phyloP scores from a whole-genome alignment of 2,888 invertebrate species.

The Himalopsyche kuldschensis region DNA sequence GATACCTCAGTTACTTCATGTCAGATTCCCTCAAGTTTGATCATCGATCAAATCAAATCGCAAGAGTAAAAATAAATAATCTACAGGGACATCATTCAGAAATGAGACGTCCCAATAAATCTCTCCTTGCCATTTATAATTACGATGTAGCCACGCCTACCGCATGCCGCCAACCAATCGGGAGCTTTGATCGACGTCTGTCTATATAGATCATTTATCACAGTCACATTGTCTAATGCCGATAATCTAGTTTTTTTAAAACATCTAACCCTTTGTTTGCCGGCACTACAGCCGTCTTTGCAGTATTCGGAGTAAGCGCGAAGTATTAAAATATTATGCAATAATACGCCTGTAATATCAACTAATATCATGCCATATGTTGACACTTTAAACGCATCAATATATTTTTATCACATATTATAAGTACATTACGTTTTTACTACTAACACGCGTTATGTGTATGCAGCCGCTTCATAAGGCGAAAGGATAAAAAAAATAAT shows the following conservation, averaged over 20 bases:
- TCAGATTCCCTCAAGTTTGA: neutral
- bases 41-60: neutral
- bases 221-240: slow-evolving; percentile 11
- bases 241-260: slow-evolving; percentile 3
- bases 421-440: too few relatives aligned
- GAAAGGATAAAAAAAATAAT: too few relatives aligned
- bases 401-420: too few relatives aligned
- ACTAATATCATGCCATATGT: too few relatives aligned
- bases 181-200: neutral
- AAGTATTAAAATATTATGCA: too few relatives aligned
- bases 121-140: slow-evolving; percentile 15
- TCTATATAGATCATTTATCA: slow-evolving; percentile 27
- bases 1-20: neutral
- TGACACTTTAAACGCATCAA: too few relatives aligned
- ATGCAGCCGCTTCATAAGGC: too few relatives aligned
- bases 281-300: neutral
- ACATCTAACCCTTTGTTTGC: neutral
- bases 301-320: too few relatives aligned
- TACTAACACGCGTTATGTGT: too few relatives aligned
- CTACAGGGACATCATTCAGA: neutral
- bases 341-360: too few relatives aligned
- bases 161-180: slow-evolving; percentile 5
- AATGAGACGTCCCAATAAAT: neutral
- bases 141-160: slow-evolving; percentile 6
- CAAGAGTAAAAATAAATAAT: neutral